Evolutionary conservation across 1,140 invertebrate genomes (phyloP).

Genomic region (Listronotus oregonensis): DNA sequence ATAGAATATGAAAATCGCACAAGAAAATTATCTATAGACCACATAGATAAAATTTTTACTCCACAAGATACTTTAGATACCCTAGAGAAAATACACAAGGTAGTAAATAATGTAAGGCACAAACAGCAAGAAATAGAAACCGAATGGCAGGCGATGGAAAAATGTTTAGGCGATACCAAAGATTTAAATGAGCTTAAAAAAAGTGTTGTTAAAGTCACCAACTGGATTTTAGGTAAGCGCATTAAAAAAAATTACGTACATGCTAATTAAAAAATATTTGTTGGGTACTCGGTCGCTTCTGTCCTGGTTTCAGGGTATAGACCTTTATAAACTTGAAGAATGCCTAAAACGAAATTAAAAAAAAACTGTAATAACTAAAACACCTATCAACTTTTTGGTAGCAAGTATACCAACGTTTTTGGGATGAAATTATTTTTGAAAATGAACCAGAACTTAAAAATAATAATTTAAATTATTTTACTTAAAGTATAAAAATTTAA

Average conservation of each 20-base stretch:
- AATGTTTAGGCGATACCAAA: constrained; percentile 64
- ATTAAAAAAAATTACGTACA: not conserved
- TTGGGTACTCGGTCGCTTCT: no score
- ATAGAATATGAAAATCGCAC: constrained; percentile 54
- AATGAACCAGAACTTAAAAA: no score
- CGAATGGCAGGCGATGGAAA: constrained; percentile 66
- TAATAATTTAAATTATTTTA: no score
- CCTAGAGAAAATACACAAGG: constrained; percentile 61
- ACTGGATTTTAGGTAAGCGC: constrained; percentile 68
- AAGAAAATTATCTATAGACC: constrained; percentile 51
- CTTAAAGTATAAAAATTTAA: no score
- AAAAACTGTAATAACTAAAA: no score
- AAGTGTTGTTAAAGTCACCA: constrained; percentile 70
- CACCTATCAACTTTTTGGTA: no score
- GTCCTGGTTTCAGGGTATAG: no score
- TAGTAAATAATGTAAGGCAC: constrained; percentile 64
- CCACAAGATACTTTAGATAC: constrained; percentile 67
- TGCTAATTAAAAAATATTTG: not conserved
- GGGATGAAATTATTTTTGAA: no score
- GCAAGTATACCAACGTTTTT: no score
- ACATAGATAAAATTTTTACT: constrained; percentile 55
- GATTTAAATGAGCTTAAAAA: constrained; percentile 66
- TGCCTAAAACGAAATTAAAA: no score
- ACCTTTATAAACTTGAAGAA: no score
- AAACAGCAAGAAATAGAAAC: constrained; percentile 66